Evolutionary conservation across 2,113 vertebrate genomes (phyloP), one percentile per base, ranked within the genome.

Genomic region (Phycodurus eques): DNA sequence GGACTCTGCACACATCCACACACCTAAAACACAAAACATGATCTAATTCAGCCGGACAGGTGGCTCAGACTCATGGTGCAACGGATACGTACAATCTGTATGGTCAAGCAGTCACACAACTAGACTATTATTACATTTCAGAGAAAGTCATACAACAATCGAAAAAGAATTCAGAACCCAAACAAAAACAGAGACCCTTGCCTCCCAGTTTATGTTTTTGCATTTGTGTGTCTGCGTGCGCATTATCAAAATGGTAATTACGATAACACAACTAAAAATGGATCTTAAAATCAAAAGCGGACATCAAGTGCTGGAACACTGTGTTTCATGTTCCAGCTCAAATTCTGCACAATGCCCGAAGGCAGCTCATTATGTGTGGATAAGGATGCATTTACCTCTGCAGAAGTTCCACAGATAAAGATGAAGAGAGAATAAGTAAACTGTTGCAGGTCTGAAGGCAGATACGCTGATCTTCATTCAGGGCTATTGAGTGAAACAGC

Each of bases 361-460:
- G 47, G 46, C 15, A 27, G 8, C 43, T 60, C 9, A 10, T 15
- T 2, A 61, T 63, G 12, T 35, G 70, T 44, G n/a, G 20, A 33
- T 4, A 35, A 53, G 47, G 39, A 14, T 43, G 19, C n/a, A 8
- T 17, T 1, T 20, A 99, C 98, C 96, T 96, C 74, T 98, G 96
- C 72, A 97, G 87, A 72, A 98, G 92, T 68, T 98, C 96, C 39
- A 95, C 92, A 3, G 96, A 94, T 76, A 99, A 90, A 4, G 95
- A 96, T 8, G 95, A 91, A 2, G 95, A 97, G 62, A 99, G 88
- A 47, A 95, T 91, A 76, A 98, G 95, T 0, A 99, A 91, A 77
- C 95, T 96, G 87, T 91, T 96, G 80, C 96, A 99, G 3, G 94
- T 95, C 87, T 98, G 96, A 47, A 99, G 94, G 81, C 95, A 96